Percentiles rank a stretch among this genome's conserved stretches.
These are phyloP conservation scores for Cyprinodon variegatus DNA, from an alignment of 2,113 vertebrate genomes.

Conservation along the genomic window DNA sequence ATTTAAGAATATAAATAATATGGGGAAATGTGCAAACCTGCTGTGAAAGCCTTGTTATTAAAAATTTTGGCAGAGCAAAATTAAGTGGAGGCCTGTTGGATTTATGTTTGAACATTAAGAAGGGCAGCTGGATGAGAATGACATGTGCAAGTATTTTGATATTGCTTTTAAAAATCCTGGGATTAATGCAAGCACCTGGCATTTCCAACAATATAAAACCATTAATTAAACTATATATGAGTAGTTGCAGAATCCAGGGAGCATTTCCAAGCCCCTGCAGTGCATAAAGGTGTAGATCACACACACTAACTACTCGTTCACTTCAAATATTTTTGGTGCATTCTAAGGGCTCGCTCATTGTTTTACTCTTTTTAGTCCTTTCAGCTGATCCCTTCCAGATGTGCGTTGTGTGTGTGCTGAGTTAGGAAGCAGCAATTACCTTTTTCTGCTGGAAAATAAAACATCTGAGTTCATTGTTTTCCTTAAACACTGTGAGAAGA, in stretches of 20 bases:
- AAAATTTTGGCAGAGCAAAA: not conserved
- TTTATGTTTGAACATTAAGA: not conserved
- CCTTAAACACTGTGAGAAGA: conserved; percentile 26
- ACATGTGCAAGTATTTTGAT: too few species aligned
- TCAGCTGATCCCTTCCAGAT: conserved; percentile 72
- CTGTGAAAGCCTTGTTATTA: not conserved
- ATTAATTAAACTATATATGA: conserved; percentile 11
- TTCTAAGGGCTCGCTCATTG: conserved; percentile 75
- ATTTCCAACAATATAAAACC: conserved; percentile 4
- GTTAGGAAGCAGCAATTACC: conserved; percentile 33
- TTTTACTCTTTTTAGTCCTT: conserved; percentile 55
- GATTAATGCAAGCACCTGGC: not conserved
- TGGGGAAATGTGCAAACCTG: not conserved
- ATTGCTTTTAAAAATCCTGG: not conserved
- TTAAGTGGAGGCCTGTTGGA: not conserved
- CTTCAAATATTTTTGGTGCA: conserved; percentile 71
- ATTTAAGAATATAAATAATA: not conserved
- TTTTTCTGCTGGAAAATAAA: conserved; percentile 2
- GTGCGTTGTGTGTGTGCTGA: conserved; percentile 46
- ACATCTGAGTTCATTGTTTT: conserved; percentile 29
- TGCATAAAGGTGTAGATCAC: conserved; percentile 58
- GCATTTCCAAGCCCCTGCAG: conserved; percentile 61
- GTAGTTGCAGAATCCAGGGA: conserved; percentile 23
- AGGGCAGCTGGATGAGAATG: too few species aligned
- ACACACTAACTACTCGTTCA: conserved; percentile 65